Base-by-base conservation (phyloP, 2,888 invertebrate species). In the Archips xylosteana region DNA sequence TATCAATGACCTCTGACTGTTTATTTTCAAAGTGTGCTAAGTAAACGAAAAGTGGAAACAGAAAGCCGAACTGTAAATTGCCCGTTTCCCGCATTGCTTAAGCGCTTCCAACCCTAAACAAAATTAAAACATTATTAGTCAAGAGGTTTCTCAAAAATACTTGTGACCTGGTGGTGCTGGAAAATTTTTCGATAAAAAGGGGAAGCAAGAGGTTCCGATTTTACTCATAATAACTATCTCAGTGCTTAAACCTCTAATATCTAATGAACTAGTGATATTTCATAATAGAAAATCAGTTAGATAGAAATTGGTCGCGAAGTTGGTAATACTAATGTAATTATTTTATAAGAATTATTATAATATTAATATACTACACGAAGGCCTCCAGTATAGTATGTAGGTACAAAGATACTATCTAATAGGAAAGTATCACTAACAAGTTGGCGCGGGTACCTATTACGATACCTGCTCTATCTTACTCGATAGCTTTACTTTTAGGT, bases 361-460 rank as follows among this genome's bases (percentile, higher is more conserved):
- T 71, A 83, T 85, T 82, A 82, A 83, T 83, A 84, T 77, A 81
- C 85, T 88, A 91, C 80, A 84, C 85, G 87, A 93, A 93, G 93
- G 93, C 92, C 92, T 91, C 93, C 87, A 87, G 87, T 87, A 89
- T 79, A 89, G 83, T 89, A 89, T 88, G 78, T 89, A 91, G 86
- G 87, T 83, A 86, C 81, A 82, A 84, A 80, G 77, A 66, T 85
- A 85, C 84, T 85, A 87, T 84, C 82, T 88, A 85, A 81, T 87
- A 88, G 86, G 86, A 89, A 87, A 87, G 81, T 89, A 86, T 85
- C 81, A 83, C 85, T 88, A 85, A 85, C 74, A 78, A 78, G 78
- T 81, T 79, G 81, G 79, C 80, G 75, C 76, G 75, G 77, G 72
- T 66, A 57, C 32, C 57, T 32, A 54, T 60, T 75, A 67, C 51